Base-by-base conservation (phyloP, 2,888 invertebrate species). In the Marasmarcha lunaedactyla region DNA sequence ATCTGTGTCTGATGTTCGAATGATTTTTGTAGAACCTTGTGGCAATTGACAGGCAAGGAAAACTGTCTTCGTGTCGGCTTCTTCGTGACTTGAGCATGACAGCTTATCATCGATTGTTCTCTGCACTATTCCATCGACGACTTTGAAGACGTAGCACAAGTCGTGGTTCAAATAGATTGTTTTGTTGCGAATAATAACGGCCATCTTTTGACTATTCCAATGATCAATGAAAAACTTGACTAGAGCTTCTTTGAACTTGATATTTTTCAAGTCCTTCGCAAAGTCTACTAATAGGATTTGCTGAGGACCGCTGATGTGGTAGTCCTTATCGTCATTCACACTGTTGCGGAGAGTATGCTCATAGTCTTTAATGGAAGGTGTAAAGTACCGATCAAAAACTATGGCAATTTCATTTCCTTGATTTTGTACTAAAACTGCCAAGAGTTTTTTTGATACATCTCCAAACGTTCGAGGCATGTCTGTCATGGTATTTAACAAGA, bases 211-310 rank as follows among this genome's bases (percentile, higher is more conserved):
- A 44, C 14, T 30, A 15, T 39, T 42, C 54, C 54, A 54, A 42
- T 54, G 40, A 14, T 43, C 27, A 33, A 52, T 49, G 3, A 54
- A 46, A 46, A 54, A 56, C 6, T 52, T 37, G 5, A 52, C 47
- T 1, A 52, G 12, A 40, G 48, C 45, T 45, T 52, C 39, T 47
- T 54, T 54, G 25, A 54, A 54, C 25, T 52, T 35, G 0, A 44
- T 40, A 36, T 52, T 54, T 46, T 49, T 49, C 7, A 53, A 40
- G n/a, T 49, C 48, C 39, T 45, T 46, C 1, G 38, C 5, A 33
- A 54, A 50, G 35, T 52, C 44, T 25, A 33, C 6, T 14, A 46
- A 12, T 44, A 46, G 14, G 6, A 14, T 40, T 46, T 49, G 46
- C 12, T 44, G 15, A 30, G 42, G 48, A 27, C 49, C 46, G n/a